phyloP scores from a whole-genome alignment of 1,140 invertebrate species.

The Drosophila pseudoobscura region DNA sequence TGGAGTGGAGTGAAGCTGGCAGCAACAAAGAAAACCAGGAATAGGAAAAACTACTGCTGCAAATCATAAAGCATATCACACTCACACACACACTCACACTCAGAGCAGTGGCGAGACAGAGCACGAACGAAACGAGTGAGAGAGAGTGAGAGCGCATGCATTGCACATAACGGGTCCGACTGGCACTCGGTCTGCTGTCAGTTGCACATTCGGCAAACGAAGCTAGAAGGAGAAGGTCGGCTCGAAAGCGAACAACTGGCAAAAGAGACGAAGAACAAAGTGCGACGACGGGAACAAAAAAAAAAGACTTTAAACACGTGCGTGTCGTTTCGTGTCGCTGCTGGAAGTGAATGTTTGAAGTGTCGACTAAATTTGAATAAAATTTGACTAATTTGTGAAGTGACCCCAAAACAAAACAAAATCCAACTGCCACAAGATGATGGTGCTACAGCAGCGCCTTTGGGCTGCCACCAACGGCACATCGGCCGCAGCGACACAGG shows the following conservation, averaged over 20 bases:
- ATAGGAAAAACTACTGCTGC: constrained; percentile 51
- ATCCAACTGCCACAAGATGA: constrained; percentile 30
- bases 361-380: constrained; percentile 9
- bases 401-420: not conserved
- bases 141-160: constrained; percentile 11
- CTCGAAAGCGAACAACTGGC: constrained; percentile 19
- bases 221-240: constrained; percentile 50
- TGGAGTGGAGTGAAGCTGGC: constrained; percentile 18
- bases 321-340: constrained; percentile 3
- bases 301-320: not conserved
- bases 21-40: constrained; percentile 27
- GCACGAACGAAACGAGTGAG: constrained; percentile 2
- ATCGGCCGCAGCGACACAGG: constrained; percentile 22
- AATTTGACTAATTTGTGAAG: constrained; percentile 2
- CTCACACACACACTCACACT: not conserved
- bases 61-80: constrained; percentile 48
- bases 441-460: constrained; percentile 68
- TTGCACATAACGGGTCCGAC: constrained; percentile 34
- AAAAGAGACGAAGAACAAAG: constrained; percentile 5
- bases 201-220: constrained; percentile 67
- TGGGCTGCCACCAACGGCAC: constrained; percentile 46
- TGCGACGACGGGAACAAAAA: not conserved
- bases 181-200: constrained; percentile 28
- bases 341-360: constrained; percentile 22
- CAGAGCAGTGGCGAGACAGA: constrained; percentile 6